Conservation (phyloP, 2,888 invertebrate genomes). For the Prosopocoilus inquinatus region DNA sequence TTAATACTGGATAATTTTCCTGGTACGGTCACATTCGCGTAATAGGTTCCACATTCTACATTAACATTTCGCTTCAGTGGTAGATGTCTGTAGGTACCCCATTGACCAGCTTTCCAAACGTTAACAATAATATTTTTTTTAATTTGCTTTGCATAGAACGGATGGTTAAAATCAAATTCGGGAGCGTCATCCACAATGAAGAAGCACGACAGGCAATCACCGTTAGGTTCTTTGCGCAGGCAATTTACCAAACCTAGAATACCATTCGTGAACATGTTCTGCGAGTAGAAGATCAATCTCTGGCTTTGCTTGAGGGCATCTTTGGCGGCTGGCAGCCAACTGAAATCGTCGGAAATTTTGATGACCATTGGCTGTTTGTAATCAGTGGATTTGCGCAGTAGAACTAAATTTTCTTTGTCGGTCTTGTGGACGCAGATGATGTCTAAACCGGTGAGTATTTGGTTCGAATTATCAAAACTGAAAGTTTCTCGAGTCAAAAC, state of each 20-base stretch:
- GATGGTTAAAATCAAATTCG: constrained; percentile 63
- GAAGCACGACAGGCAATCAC: constrained; percentile 61
- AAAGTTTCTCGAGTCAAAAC: too few relatives aligned
- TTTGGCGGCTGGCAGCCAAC: constrained; percentile 6
- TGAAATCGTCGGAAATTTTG: neutral
- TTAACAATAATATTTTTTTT: constrained; percentile 63
- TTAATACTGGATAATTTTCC: constrained; percentile 65
- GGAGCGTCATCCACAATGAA: constrained; percentile 62
- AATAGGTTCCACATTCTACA: constrained; percentile 62
- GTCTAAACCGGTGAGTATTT: too few relatives aligned
- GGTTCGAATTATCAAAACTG: constrained; percentile 21
- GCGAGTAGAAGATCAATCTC: constrained; percentile 55
- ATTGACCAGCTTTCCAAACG: constrained; percentile 78
- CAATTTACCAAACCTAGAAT: constrained; percentile 84
- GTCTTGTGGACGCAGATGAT: neutral
- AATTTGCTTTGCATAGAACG: constrained; percentile 60
- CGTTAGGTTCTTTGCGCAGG: constrained; percentile 75
- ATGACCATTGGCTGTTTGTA: constrained; percentile 37
- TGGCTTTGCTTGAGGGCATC: constrained; percentile 2
- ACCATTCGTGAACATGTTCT: constrained; percentile 67
- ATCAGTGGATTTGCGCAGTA: neutral
- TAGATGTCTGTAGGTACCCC: constrained; percentile 51
- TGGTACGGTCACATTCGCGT: constrained; percentile 69
- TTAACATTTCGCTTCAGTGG: constrained; percentile 24
- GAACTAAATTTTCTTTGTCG: constrained; percentile 12